Percentiles rank a stretch among this genome's conserved stretches.
Evolutionary conservation across 2,797 vertebrate genomes (phyloP).

Genomic region (Takifugu rubripes): DNA sequence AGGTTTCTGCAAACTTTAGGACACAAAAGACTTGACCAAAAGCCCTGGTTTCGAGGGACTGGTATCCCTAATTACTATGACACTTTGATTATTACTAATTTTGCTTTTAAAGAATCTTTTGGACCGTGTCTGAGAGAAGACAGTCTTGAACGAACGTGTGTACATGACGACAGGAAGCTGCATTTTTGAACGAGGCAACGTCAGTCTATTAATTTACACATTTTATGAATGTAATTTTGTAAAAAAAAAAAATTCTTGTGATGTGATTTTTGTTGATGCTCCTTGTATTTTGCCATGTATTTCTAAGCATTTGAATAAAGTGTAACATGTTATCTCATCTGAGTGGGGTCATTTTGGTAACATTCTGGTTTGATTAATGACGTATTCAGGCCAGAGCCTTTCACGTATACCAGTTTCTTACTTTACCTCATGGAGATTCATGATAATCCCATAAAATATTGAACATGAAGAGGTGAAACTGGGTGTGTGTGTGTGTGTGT

Average conservation of each 20-base stretch:
- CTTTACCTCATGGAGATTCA: too few species aligned
- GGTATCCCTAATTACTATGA: constrained; percentile 10
- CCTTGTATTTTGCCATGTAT: constrained; percentile 16
- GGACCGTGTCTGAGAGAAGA: not conserved
- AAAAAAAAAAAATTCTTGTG: constrained; percentile 20
- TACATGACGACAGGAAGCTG: not conserved
- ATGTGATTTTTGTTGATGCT: constrained; percentile 23
- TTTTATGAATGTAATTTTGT: constrained; percentile 22
- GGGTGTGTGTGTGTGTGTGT: not conserved
- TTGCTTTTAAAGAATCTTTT: not conserved
- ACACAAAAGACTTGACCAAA: not conserved
- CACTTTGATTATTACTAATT: not conserved
- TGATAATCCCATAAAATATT: too few species aligned
- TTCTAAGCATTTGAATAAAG: constrained; percentile 45
- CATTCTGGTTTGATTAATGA: not conserved
- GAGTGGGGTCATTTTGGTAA: constrained; percentile 20
- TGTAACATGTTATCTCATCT: not conserved
- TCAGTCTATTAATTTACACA: constrained; percentile 28
- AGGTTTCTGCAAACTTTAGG: constrained; percentile 1
- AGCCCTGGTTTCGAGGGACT: not conserved
- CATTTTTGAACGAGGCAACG: constrained; percentile 7
- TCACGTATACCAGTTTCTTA: not conserved
- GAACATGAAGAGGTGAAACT: not conserved
- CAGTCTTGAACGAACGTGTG: not conserved
- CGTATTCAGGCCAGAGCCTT: not conserved